Conservation (phyloP, 2,797 vertebrate species). For the Tarsius wallacei region DNA sequence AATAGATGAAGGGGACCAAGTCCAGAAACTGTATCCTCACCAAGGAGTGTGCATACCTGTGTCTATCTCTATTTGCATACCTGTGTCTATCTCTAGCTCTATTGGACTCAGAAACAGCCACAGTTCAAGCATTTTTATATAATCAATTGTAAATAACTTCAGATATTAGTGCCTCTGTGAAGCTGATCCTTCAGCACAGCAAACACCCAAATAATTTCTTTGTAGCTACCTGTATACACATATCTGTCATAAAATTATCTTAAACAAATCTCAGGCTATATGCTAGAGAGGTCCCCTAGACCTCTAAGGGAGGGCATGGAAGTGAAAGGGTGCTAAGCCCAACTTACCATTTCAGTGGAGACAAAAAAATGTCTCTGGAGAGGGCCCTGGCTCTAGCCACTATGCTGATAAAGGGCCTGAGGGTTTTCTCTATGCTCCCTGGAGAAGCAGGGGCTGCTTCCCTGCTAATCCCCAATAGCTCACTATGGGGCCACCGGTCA, state of each 20-base stretch:
- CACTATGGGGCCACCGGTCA: constrained; percentile 1
- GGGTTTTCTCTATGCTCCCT: neutral
- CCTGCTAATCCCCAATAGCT: constrained; percentile 30
- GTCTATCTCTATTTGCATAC: neutral
- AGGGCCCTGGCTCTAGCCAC: neutral
- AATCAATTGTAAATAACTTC: constrained; percentile 61
- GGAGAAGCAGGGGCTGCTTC: constrained; percentile 39
- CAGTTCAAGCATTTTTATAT: constrained; percentile 60
- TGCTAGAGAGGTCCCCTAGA: neutral
- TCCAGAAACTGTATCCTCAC: constrained; percentile 22
- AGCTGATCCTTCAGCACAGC: constrained; percentile 74
- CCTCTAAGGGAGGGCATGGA: neutral
- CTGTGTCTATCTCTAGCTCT: neutral
- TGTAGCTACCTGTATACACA: constrained; percentile 41
- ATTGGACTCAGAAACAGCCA: neutral
- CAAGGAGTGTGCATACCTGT: neutral
- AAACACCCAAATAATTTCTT: constrained; percentile 75
- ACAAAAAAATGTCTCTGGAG: neutral
- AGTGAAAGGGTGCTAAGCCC: constrained; percentile 32
- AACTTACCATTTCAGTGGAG: neutral
- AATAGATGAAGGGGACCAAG: constrained; percentile 46
- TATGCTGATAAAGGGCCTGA: neutral
- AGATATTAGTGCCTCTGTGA: constrained; percentile 66
- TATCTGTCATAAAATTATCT: constrained; percentile 60
- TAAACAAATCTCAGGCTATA: constrained; percentile 60